Conservation (phyloP, 2,797 vertebrate genomes). For the Neomorphus geoffroyi region DNA sequence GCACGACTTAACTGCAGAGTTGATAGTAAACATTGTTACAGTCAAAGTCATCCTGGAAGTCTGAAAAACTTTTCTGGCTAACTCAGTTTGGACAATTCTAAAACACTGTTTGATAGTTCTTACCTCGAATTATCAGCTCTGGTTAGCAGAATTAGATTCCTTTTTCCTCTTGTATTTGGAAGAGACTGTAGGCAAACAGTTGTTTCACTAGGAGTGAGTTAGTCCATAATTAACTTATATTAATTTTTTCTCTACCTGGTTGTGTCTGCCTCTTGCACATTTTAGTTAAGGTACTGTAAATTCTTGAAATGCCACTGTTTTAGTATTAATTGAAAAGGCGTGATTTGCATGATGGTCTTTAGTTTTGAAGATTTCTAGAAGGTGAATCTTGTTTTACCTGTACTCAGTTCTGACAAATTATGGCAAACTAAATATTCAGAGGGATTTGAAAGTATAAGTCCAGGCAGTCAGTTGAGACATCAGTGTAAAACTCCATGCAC, state of each 20-base stretch:
- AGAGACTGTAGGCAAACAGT: not conserved
- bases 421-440: not conserved
- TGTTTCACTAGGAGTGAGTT: not conserved
- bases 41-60: not conserved
- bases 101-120: not conserved
- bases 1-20: not conserved
- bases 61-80: not conserved
- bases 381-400: not conserved
- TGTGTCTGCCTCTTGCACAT: not conserved
- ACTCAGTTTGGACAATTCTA: not conserved
- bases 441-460: not conserved
- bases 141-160: not conserved
- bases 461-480: not conserved
- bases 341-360: not conserved
- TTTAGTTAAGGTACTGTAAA: not conserved
- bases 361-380: not conserved
- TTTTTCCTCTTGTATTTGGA: not conserved
- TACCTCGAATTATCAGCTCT: not conserved
- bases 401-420: not conserved
- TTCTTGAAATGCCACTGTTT: not conserved
- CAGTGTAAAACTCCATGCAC: not conserved
- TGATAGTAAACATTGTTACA: fast-evolving
- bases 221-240: fast-evolving
- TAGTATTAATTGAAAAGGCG: not conserved
- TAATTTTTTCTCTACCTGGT: not conserved